Evolutionary conservation across 2,113 vertebrate species (phyloP).

Genomic region (Bombycilla garrulus): DNA sequence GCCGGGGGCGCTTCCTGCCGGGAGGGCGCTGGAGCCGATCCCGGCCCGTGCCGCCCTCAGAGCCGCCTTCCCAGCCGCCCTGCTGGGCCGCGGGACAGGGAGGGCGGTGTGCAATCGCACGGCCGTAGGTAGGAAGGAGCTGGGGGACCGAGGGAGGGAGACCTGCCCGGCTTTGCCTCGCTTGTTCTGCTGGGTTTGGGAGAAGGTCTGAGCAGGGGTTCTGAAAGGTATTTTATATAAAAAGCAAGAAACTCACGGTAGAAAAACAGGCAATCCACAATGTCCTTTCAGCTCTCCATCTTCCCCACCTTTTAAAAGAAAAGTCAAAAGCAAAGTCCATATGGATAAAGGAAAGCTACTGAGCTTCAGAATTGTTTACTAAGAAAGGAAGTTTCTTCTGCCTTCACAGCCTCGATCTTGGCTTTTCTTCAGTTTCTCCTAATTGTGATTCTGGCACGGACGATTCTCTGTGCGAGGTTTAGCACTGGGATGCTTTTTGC

Average conservation of each 20-base stretch:
- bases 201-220: not conserved
- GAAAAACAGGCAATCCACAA: not conserved
- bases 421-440: not conserved
- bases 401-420: not conserved
- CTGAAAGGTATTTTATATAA: not conserved
- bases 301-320: not conserved
- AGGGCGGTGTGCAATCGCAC: too few relatives aligned
- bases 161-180: not conserved
- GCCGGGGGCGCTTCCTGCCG: not conserved
- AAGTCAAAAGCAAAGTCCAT: not conserved
- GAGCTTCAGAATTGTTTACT: not conserved
- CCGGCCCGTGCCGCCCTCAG: accelerated
- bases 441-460: not conserved
- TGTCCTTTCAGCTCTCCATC: not conserved
- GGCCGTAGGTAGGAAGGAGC: not conserved
- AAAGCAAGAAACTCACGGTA: not conserved
- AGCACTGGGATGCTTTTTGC: not conserved
- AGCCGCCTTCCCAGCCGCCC: not conserved
- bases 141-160: not conserved
- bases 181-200: not conserved
- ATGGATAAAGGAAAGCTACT: not conserved
- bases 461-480: accelerated
- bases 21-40: not conserved
- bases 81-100: not conserved
- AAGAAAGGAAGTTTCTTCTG: not conserved